phyloP scores from a whole-genome alignment of 2,113 vertebrate genomes.

The Trogon melanurus region DNA sequence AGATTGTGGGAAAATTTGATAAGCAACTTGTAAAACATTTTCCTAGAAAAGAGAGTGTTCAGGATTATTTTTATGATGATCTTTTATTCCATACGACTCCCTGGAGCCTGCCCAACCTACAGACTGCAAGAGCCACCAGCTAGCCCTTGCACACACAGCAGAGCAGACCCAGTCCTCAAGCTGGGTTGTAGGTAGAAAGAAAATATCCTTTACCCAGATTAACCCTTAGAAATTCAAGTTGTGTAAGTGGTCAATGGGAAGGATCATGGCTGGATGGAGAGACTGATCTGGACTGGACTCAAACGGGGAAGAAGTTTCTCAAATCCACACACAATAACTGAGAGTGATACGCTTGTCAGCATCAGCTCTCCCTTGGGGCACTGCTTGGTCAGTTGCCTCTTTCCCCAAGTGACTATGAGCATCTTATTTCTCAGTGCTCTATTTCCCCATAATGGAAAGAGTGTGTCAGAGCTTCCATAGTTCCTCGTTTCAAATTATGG shows the following conservation, averaged over 20 bases:
- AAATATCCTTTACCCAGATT: neutral
- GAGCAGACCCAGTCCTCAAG: neutral
- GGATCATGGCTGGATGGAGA: neutral
- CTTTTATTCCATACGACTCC: neutral
- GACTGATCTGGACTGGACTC: neutral
- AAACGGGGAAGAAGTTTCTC: neutral
- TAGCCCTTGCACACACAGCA: neutral
- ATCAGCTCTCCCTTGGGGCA: neutral
- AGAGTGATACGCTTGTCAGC: rapidly evolving
- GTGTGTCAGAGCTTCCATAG: neutral
- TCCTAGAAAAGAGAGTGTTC: no score
- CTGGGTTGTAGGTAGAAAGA: neutral
- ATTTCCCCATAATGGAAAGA: neutral
- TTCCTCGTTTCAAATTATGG: rapidly evolving
- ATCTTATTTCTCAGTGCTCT: neutral
- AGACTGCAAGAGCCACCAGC: neutral
- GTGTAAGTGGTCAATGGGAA: neutral
- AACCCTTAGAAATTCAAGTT: neutral
- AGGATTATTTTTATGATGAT: no score
- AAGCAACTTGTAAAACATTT: neutral
- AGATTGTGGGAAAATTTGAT: neutral
- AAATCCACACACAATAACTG: neutral
- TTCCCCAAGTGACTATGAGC: neutral
- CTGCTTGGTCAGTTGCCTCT: neutral
- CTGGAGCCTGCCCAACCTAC: neutral